phyloP scores from a whole-genome alignment of 2,888 invertebrate species.

The Pseudoips prasinana region DNA sequence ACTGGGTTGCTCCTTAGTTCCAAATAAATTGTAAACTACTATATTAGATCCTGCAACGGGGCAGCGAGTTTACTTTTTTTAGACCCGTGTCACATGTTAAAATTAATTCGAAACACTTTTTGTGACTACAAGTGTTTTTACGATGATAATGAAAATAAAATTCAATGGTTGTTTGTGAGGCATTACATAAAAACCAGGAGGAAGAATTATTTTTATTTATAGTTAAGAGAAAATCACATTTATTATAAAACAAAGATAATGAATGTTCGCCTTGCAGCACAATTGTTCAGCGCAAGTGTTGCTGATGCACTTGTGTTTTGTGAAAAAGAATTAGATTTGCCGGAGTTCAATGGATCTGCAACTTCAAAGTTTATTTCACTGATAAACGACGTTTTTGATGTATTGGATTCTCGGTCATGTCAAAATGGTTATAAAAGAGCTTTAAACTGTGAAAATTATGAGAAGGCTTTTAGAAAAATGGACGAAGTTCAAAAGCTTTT shows the following conservation, averaged over 20 bases:
- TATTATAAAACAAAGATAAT: slow-evolving; percentile 20
- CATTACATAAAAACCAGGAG: too few relatives aligned
- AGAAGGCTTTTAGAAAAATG: background rate
- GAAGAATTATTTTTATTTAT: too few relatives aligned
- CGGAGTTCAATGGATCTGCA: background rate
- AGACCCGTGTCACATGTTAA: too few relatives aligned
- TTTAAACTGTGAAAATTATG: slow-evolving; percentile 1
- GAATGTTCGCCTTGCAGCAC: slow-evolving; percentile 24
- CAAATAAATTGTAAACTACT: too few relatives aligned
- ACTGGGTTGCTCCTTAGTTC: too few relatives aligned
- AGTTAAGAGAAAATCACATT: slow-evolving; percentile 2
- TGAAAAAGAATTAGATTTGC: background rate
- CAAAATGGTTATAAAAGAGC: background rate
- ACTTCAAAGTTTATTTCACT: slow-evolving; percentile 1
- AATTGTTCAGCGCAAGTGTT: slow-evolving; percentile 21
- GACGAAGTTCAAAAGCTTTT: slow-evolving; percentile 1
- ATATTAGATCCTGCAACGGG: too few relatives aligned
- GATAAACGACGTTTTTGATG: slow-evolving; percentile 1
- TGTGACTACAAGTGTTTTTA: too few relatives aligned
- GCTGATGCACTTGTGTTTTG: background rate
- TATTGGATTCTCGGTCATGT: background rate
- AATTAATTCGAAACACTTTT: too few relatives aligned
- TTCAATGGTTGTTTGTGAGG: too few relatives aligned
- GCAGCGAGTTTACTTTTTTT: too few relatives aligned
- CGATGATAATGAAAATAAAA: too few relatives aligned